Base-by-base conservation (phyloP, 1,140 invertebrate genomes). In the Campoletis sonorensis region DNA sequence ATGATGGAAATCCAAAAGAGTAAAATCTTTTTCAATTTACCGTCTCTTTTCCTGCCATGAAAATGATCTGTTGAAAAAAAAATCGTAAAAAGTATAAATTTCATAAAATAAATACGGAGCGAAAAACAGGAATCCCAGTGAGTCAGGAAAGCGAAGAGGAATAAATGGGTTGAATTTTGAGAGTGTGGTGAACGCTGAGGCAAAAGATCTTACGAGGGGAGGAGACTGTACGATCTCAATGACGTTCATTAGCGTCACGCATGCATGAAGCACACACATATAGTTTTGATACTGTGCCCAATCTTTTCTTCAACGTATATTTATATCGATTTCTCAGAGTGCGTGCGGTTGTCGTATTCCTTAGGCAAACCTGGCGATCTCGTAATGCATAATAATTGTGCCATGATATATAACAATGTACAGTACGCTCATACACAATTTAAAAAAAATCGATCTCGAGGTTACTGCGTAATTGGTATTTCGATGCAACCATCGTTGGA, bases 211-310 rank as follows among this genome's bases (percentile, higher is more conserved):
- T 70, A 51, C 64, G 37, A 77, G 45, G 71, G 75, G 51, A 75
- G 79, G 45, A 26, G 67, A 73, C 23, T 64, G 64, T 73, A 49
- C 77, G 73, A 77, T 81, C 73, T 81, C 33, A 4, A 76, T 67
- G 54, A 81, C 64, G 80, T 78, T 81, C 80, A 81, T 81, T 81
- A 81, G 51, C 75, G 80, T 81, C 80, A 81, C 80, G 80, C 80
- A 81, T 73, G 23, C n/a, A 70, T 70, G 67, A 15, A 30, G 27
- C 15, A 18, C 67, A 70, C 27, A 70, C 11, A 70, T 45, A 45
- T 13, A 45, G 61, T 67, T 67, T 67, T 16, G 7, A 27, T 30
- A 54, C n/a, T 23, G 26, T 67, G 23, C 8, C 61, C 61, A 58
- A 58, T 58, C 16, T 58, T 23, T 58, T 13, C 21, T 23, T 58